Evolutionary conservation across 1,140 invertebrate species (phyloP).

Genomic region (Saccostrea cuccullata): DNA sequence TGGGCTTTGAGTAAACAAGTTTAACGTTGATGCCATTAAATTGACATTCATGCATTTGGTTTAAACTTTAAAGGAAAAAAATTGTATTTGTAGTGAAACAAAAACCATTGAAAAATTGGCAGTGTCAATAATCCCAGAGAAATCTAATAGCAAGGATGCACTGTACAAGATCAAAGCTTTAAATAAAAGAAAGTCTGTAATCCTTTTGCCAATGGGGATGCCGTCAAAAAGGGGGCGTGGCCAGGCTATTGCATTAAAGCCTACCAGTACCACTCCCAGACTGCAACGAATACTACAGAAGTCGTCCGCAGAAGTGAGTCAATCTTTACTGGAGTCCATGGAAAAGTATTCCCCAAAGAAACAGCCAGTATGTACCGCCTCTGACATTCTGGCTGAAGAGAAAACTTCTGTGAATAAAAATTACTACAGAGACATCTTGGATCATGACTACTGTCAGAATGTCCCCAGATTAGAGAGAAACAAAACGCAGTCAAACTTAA

Average conservation of each 20-base stretch:
- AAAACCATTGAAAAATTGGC: background rate
- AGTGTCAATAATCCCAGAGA: background rate
- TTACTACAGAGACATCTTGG: conserved; percentile 77
- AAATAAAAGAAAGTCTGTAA: conserved; percentile 77
- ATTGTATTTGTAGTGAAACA: background rate
- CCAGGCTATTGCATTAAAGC: conserved; percentile 68
- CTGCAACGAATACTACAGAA: conserved; percentile 52
- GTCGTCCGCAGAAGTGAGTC: conserved; percentile 9
- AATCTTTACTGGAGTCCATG: conserved; percentile 41
- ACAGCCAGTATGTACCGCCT: conserved; percentile 26
- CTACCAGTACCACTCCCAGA: conserved; percentile 50
- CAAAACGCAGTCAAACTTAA: background rate
- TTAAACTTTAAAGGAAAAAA: background rate
- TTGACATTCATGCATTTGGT: too few species aligned
- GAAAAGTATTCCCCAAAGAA: conserved; percentile 46
- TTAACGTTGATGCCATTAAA: too few species aligned
- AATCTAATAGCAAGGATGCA: conserved; percentile 43
- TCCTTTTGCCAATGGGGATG: conserved; percentile 79
- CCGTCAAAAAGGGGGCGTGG: conserved; percentile 74
- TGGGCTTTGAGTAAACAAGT: too few species aligned
- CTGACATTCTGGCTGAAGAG: conserved; percentile 63
- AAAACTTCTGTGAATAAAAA: conserved; percentile 78
- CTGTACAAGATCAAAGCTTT: conserved; percentile 53
- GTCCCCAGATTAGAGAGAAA: conserved; percentile 20
- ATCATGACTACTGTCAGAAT: conserved; percentile 54